Conservation (phyloP, 2,113 vertebrate species). For the Tetrao urogallus region DNA sequence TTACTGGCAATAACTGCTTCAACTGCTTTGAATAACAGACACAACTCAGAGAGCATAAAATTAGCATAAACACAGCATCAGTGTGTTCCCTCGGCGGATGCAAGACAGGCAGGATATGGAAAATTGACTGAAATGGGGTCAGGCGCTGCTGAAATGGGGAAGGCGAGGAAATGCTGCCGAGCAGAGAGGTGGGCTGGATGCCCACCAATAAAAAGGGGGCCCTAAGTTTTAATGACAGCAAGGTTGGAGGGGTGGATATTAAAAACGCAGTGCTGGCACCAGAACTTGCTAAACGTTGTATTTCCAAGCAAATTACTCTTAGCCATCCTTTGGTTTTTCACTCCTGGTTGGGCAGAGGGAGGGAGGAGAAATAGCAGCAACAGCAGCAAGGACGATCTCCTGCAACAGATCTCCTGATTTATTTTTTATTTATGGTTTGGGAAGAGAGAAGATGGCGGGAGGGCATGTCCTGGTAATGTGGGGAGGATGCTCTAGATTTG, state of each 20-base stretch:
- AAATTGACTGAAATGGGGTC: slow-evolving; percentile 87
- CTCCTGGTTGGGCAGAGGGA: slow-evolving; percentile 13
- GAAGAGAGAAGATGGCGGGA: not conserved
- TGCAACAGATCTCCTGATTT: slow-evolving; percentile 17
- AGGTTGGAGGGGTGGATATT: slow-evolving; percentile 45
- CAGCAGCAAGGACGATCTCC: slow-evolving; percentile 49
- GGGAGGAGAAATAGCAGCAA: slow-evolving; percentile 56
- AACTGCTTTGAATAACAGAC: slow-evolving; percentile 92
- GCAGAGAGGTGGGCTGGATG: slow-evolving; percentile 55
- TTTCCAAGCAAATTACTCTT: slow-evolving; percentile 70
- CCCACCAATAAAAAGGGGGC: not conserved
- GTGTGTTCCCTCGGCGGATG: slow-evolving; percentile 79
- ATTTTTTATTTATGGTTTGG: not conserved
- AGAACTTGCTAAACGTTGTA: slow-evolving; percentile 26
- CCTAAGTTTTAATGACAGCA: slow-evolving; percentile 75
- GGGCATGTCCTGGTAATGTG: slow-evolving; percentile 14
- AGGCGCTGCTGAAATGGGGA: slow-evolving; percentile 78
- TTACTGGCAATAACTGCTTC: slow-evolving; percentile 91
- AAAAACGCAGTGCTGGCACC: slow-evolving; percentile 26
- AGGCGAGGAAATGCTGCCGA: slow-evolving; percentile 66
- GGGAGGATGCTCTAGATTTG: slow-evolving; percentile 13
- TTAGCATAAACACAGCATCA: slow-evolving; percentile 86
- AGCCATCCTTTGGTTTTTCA: slow-evolving; percentile 50
- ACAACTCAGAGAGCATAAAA: slow-evolving; percentile 91
- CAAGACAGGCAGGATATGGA: slow-evolving; percentile 83